Conservation (phyloP, 2,797 vertebrate genomes). For the Lutjanus campechanus region DNA sequence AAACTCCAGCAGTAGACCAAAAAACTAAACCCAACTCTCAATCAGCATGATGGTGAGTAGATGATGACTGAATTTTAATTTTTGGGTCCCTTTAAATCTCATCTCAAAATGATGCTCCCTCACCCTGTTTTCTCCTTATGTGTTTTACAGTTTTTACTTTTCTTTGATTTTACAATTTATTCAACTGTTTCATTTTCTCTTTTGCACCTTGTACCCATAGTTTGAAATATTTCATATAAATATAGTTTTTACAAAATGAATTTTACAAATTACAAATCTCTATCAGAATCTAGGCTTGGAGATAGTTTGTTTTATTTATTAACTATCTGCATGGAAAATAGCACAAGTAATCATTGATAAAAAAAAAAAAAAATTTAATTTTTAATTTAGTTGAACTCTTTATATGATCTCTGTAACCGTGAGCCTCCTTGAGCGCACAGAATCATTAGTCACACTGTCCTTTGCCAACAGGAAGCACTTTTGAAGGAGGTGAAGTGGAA, state of each 20-base stretch:
- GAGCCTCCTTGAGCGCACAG: background rate
- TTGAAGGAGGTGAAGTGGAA: conserved; percentile 86
- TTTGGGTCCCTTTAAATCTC: background rate
- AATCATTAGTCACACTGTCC: background rate
- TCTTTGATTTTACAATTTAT: background rate
- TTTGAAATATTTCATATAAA: background rate
- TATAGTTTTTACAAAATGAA: background rate
- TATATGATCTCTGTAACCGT: background rate
- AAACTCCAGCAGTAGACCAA: no score
- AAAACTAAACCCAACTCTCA: no score
- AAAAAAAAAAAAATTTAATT: no score
- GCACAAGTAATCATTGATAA: background rate
- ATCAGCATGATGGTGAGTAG: no score
- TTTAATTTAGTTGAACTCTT: background rate
- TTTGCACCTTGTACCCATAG: background rate
- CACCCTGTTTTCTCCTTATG: background rate
- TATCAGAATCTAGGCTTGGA: background rate
- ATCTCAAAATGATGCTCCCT: background rate
- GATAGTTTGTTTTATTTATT: background rate
- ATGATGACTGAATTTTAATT: no score
- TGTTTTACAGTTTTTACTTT: background rate
- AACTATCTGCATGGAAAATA: background rate
- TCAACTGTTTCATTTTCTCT: background rate
- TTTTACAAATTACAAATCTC: background rate
- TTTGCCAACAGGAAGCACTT: conserved; percentile 76